phyloP scores from a whole-genome alignment of 2,888 invertebrate genomes.

The Caenorhabditis wallacei region DNA sequence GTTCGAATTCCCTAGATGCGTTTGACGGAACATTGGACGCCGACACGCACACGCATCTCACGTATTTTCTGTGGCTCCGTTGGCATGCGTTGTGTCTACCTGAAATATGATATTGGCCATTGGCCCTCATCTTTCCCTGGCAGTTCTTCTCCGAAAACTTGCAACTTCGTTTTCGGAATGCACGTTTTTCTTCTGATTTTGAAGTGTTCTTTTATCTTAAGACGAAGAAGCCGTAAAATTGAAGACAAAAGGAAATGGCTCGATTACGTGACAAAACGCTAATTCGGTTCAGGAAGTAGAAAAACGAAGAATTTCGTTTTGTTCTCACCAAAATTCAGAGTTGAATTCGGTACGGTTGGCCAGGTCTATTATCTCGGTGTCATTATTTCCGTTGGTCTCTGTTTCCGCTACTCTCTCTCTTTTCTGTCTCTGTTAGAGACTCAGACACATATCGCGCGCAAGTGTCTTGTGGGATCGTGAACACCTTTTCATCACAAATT shows the following conservation, averaged over 20 bases:
- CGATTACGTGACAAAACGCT: slow-evolving; percentile 9
- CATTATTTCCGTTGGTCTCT: slow-evolving; percentile 28
- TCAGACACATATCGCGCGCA: slow-evolving; percentile 37
- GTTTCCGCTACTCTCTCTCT: slow-evolving; percentile 13
- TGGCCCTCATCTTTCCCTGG: slow-evolving; percentile 2
- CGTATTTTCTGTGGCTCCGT: slow-evolving; percentile 13
- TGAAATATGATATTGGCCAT: slow-evolving; percentile 51
- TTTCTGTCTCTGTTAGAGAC: slow-evolving; percentile 13
- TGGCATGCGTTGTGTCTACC: slow-evolving; percentile 30
- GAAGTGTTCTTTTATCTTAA: slow-evolving; percentile 19
- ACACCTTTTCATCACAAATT: slow-evolving; percentile 52
- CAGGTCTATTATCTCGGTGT: slow-evolving; percentile 37
- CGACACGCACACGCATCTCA: slow-evolving; percentile 37
- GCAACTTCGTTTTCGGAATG: slow-evolving; percentile 15
- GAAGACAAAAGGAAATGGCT: slow-evolving; percentile 21
- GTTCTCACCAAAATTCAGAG: slow-evolving; percentile 1
- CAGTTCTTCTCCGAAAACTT: slow-evolving; percentile 3
- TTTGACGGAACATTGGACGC: slow-evolving; percentile 59
- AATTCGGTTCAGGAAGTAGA: not conserved
- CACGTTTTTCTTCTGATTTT: slow-evolving; percentile 7
- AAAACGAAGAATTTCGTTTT: not conserved
- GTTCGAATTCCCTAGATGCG: slow-evolving; percentile 62
- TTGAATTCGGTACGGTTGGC: slow-evolving; percentile 36
- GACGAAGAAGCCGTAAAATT: slow-evolving; percentile 12
- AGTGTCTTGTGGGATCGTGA: slow-evolving; percentile 46